Evolutionary conservation across 2,888 invertebrate genomes (phyloP), one percentile per base, ranked within the genome.

Genomic region (Cheiracanthium punctorium): DNA sequence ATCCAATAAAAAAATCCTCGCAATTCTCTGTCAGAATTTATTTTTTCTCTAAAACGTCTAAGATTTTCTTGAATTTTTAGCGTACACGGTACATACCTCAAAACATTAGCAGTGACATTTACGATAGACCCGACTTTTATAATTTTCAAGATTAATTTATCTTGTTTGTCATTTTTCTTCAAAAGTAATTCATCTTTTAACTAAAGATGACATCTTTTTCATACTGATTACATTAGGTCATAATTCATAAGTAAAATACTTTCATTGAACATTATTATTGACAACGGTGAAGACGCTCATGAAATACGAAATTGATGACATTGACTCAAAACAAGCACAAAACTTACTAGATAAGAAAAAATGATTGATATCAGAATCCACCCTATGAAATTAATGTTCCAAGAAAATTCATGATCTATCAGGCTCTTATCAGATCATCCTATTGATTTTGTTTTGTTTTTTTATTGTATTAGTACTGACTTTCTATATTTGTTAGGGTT

Each of bases 321-420:
- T 48, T 48, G 17, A 48, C 48, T 48, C 48, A 48, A 48, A 48
- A 17, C 48, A 48, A 48, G 48, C 48, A 48, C 48, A 48, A 48
- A 48, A 48, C 17, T 37, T 37, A 10, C 17, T 17, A 17, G 17
- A 17, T 17, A 17, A 48, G 17, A 17, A 48, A 48, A 48, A 48
- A 17, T 48, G 48, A 48, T 48, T 48, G 48, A 48, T 48, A 48
- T 17, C 17, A 17, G 2, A 48, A 17, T 17, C 48, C 48, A 17
- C 48, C 48, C 48, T 17, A 48, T 17, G 48, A 48, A 48, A 48
- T 48, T 48, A 48, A 48, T 48, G 48, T 48, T 48, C 48, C 48
- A 48, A 48, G 48, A 48, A 48, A 48, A 48, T 48, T 48, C 48
- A 48, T 48, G 48, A 48, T 48, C 8, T 48, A 48, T 48, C 48